A percentile compares a stretch with the other conserved stretches of the same genome.
phyloP scores from a whole-genome alignment of 2,888 invertebrate species.

The Melanostoma scalare region DNA sequence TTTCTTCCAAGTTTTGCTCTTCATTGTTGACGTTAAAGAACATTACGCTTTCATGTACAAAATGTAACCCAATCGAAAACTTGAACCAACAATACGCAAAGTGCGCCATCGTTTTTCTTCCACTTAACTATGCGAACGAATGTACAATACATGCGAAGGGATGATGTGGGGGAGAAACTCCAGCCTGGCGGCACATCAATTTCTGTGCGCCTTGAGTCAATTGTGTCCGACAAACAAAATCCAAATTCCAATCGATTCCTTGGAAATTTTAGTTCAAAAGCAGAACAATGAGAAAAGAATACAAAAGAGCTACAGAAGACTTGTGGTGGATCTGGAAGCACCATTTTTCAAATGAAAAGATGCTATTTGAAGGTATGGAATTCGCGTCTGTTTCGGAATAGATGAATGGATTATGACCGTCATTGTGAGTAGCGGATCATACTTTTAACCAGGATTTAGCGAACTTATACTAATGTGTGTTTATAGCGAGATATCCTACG shows the following conservation, averaged over 20 bases:
- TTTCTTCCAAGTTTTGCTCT: constrained; percentile 36
- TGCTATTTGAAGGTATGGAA: too few species aligned
- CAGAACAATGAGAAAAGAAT: constrained; percentile 22
- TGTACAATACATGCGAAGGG: background rate
- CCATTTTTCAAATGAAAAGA: too few species aligned
- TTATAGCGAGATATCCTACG: too few species aligned
- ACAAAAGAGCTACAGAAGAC: background rate
- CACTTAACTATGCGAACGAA: constrained; percentile 9
- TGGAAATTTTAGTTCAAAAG: constrained; percentile 50
- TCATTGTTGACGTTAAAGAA: constrained; percentile 46
- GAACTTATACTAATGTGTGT: too few species aligned
- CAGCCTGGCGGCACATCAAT: constrained; percentile 30
- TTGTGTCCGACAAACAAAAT: constrained; percentile 71
- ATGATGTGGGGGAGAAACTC: background rate
- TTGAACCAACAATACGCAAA: constrained; percentile 67
- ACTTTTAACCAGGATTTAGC: too few species aligned
- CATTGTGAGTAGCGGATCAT: too few species aligned
- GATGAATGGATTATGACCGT: too few species aligned
- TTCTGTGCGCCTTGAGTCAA: constrained; percentile 63
- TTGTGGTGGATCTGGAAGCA: too few species aligned
- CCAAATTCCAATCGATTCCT: constrained; percentile 59
- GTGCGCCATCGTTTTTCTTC: constrained; percentile 52
- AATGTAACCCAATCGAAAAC: constrained; percentile 62
- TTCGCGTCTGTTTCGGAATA: too few species aligned
- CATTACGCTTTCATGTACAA: constrained; percentile 53